Evolutionary conservation across 2,113 vertebrate genomes (phyloP).

Genomic region (Bolborhynchus lineola): DNA sequence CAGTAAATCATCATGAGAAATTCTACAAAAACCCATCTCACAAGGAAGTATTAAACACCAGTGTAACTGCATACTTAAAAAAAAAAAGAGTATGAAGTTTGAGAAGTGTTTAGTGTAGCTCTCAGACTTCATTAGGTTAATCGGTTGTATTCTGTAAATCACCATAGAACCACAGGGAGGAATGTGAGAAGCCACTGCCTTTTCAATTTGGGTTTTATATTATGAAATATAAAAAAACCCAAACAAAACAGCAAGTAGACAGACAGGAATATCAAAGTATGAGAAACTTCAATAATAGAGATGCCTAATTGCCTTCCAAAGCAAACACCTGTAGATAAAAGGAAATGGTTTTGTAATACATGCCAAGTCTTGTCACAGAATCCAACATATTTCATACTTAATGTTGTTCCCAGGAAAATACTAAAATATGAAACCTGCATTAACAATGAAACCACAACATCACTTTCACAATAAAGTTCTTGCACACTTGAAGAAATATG

Average conservation of each 20-base stretch:
- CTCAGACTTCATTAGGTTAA: not conserved
- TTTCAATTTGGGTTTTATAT: not conserved
- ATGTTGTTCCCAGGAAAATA: not conserved
- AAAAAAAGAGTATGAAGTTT: not conserved
- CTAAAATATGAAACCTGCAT: not conserved
- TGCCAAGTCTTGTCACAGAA: not conserved
- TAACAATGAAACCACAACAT: not conserved
- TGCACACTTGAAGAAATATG: not conserved
- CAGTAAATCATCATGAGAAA: not conserved
- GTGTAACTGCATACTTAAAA: not conserved
- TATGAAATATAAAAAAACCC: not conserved
- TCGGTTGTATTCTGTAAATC: not conserved
- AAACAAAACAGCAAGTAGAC: not conserved
- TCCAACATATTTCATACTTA: not conserved
- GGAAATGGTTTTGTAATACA: not conserved
- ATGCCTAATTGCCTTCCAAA: slow-evolving; percentile 3
- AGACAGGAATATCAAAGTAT: not conserved
- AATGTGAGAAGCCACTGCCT: not conserved
- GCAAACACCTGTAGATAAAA: not conserved
- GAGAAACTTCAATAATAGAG: not conserved
- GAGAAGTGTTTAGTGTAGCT: not conserved
- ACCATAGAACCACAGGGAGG: not conserved
- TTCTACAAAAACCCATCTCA: not conserved
- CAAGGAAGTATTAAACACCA: not conserved
- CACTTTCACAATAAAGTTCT: not conserved